These are phyloP conservation scores for Diarsia brunnea DNA, from an alignment of 2,888 invertebrate species.

Conservation along the genomic window DNA sequence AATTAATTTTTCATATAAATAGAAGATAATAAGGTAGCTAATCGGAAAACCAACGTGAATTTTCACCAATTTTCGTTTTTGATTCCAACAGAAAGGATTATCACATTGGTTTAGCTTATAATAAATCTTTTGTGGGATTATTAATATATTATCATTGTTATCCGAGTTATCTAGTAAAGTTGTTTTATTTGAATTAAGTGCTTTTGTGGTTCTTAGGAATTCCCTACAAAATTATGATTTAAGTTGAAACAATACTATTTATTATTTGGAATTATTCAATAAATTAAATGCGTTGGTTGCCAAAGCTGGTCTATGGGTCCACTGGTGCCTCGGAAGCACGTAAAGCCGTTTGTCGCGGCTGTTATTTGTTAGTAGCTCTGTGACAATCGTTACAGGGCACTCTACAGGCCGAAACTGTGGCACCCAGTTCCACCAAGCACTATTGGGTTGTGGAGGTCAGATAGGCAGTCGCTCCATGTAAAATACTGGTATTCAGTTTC, in stretches of 20 bases:
- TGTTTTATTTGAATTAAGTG: neutral
- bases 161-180: constrained; percentile 6
- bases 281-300: neutral
- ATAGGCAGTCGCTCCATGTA: too few species aligned
- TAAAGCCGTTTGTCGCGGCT: neutral
- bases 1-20: constrained; percentile 6
- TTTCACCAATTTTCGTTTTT: constrained; percentile 1
- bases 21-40: constrained; percentile 6
- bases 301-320: neutral
- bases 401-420: too few species aligned
- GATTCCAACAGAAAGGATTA: constrained; percentile 30
- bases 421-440: too few species aligned
- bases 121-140: constrained; percentile 20
- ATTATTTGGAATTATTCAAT: too few species aligned
- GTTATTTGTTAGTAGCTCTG: neutral
- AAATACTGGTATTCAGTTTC: too few species aligned
- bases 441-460: too few species aligned
- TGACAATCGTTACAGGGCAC: too few species aligned
- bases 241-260: neutral
- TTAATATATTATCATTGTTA: constrained; percentile 24
- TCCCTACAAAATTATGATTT: neutral
- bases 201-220: neutral
- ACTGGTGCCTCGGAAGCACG: neutral
- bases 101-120: constrained; percentile 17
- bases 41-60: neutral